Evolutionary conservation across 2,797 vertebrate species (phyloP), one percentile per base, ranked within the genome.

Genomic region (Schizopygopsis pylzovi): DNA sequence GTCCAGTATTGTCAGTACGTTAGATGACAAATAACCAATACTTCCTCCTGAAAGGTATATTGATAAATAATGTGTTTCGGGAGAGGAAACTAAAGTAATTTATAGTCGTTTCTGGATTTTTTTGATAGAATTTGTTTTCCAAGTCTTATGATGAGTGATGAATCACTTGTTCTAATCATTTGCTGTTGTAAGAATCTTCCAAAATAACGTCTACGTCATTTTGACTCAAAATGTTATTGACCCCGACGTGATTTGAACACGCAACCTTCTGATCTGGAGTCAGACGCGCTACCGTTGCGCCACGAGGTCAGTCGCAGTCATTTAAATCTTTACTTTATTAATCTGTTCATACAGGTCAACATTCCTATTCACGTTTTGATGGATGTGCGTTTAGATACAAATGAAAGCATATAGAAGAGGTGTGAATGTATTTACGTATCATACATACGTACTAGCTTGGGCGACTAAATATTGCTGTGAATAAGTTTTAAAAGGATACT

Each of bases 191-290:
- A 11, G 4, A 54, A 52, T 33, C 3, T 20, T 37, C 2, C 63
- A 37, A 18, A 61, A 41, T 9, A 22, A 13, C 2, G 18, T 18
- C 28, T 9, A 8, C 0, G 0, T 52, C 10, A 33, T 0, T 0
- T 25, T 10, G 3, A 47, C 3, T 1, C 0, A 37, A 83, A 71
- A 16, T 1, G 0, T 0, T 0, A 0, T 67, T 85, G 84, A 85
- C 84, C 84, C 84, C 84, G 84, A 85, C 84, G 84, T 85, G 84
- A 85, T 85, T 85, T 85, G 84, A 85, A 85, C 84, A 85, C 84
- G 84, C 84, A 85, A 85, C 84, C 84, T 85, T 85, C 84, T 85
- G 84, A 85, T 85, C 84, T 85, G 84, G 84, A 85, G 84, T 85
- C 84, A 85, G 84, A 85, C 84, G 84, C 84, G 84, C 84, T 85